Evolutionary conservation across 1,140 invertebrate species (phyloP), one percentile per base, ranked within the genome.

Genomic region (Nebria ingens): DNA sequence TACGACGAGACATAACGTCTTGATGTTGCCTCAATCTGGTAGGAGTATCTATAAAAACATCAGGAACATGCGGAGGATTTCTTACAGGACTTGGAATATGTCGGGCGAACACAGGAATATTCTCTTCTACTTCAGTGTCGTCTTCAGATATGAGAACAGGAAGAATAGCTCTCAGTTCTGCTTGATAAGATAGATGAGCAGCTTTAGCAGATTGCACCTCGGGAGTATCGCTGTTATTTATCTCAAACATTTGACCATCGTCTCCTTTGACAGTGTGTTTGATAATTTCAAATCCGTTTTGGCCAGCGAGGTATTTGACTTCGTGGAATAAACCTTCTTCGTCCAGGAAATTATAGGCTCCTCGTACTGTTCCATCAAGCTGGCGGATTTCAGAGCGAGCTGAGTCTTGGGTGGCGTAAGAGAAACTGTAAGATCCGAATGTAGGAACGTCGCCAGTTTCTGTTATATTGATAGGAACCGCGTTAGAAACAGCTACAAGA

Each of bases 151-250:
- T 4, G 9, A 12, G 40, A n/a, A n/a, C n/a, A 12, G 40, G 40
- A 4, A 45, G 17, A 4, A 17, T 4, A 45, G 6, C 15, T 11
- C 17, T 6, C 3, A 45, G 3, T 45, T 6, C 15, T 11, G 40
- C 40, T 45, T 45, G 40, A 17, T 45, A 45, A 12, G 3, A 4
- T 3, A 45, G 2, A 19, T 56, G 55, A 29, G 6, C 19, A 19
- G 2, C 19, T 40, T 29, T 56, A 23, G 55, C 55, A 29, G 21
- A 20, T 11, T 11, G n/a, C 21, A 56, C 55, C 45, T 56, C 55
- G 2, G 55, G 55, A 21, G 55, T 56, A 34, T 56, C 49, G 11
- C 22, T 49, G 13, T 3, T 45, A 12, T 17, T 34, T 34, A 34
- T n/a, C n/a, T 34, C 25, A 9, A 34, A 6, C 6, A 9, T 9